phyloP scores from a whole-genome alignment of 2,113 vertebrate genomes.

The Pelmatolapia mariae region DNA sequence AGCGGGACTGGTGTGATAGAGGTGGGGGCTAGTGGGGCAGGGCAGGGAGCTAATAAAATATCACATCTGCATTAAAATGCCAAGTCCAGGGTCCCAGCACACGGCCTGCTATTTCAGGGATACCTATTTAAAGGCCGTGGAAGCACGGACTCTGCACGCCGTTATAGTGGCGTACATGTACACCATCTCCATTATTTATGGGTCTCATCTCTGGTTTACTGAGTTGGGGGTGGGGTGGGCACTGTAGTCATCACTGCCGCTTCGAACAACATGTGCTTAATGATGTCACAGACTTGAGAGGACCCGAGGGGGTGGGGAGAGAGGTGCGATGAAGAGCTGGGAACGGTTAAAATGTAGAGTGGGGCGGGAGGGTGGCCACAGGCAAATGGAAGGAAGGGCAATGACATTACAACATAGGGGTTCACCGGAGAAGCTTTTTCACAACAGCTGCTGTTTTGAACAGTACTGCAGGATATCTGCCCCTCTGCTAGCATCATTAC shows the following conservation, averaged over 20 bases:
- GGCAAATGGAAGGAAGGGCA: background rate
- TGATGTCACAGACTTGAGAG: constrained; percentile 63
- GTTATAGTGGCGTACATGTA: constrained; percentile 66
- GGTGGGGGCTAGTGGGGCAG: background rate
- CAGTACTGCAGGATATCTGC: background rate
- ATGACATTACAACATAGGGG: constrained; percentile 26
- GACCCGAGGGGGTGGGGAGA: constrained; percentile 1
- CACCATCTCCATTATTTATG: constrained; percentile 81
- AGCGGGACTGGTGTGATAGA: background rate
- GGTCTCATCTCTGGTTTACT: constrained; percentile 63
- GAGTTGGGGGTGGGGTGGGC: constrained; percentile 41
- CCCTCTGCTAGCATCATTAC: constrained; percentile 36
- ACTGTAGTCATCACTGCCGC: constrained; percentile 57
- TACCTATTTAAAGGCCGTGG: constrained; percentile 73
- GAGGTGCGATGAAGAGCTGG: background rate
- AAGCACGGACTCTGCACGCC: constrained; percentile 69
- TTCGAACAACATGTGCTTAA: constrained; percentile 54
- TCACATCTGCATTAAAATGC: constrained; percentile 70
- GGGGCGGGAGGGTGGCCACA: background rate
- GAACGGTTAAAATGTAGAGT: constrained; percentile 3
- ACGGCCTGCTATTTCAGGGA: constrained; percentile 69
- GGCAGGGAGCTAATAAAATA: constrained; percentile 56
- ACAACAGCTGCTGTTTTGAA: constrained; percentile 21
- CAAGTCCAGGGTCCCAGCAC: constrained; percentile 52
- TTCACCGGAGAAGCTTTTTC: constrained; percentile 20